A percentile compares a stretch with the other conserved stretches of the same genome.
phyloP scores from a whole-genome alignment of 2,888 invertebrate species.

The Eurois occulta region DNA sequence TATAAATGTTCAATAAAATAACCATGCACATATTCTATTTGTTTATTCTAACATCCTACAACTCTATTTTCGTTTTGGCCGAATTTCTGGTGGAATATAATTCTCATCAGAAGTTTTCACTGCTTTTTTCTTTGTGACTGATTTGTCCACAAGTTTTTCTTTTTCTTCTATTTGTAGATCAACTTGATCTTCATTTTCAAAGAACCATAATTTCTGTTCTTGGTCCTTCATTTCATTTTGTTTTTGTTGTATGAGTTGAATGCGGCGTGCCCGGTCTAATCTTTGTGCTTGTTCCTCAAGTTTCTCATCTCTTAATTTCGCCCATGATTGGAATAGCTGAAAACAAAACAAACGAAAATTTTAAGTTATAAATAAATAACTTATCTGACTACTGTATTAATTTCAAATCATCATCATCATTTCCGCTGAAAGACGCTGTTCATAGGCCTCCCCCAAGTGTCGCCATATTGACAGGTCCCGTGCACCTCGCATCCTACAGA shows the following conservation, averaged over 20 bases:
- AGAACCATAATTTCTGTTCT: slow-evolving; percentile 94
- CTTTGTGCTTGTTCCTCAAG: slow-evolving; percentile 91
- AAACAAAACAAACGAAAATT: slow-evolving; percentile 62
- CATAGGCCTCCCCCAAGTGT: too few relatives aligned
- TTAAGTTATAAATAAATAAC: neutral
- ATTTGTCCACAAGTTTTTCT: slow-evolving; percentile 80
- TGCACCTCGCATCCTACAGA: too few relatives aligned
- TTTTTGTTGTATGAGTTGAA: slow-evolving; percentile 85
- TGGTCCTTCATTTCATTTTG: slow-evolving; percentile 89
- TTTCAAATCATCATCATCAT: too few relatives aligned
- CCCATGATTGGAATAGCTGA: slow-evolving; percentile 91
- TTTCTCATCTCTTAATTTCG: slow-evolving; percentile 88
- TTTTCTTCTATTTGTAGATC: slow-evolving; percentile 93
- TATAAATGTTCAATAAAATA: slow-evolving; percentile 42
- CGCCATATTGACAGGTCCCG: too few relatives aligned
- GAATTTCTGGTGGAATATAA: slow-evolving; percentile 94
- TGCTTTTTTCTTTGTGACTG: slow-evolving; percentile 85
- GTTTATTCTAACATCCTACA: slow-evolving; percentile 37
- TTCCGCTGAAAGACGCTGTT: too few relatives aligned
- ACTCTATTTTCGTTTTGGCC: slow-evolving; percentile 81
- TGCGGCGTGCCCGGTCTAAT: slow-evolving; percentile 90
- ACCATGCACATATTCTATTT: slow-evolving; percentile 18
- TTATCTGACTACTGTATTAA: too few relatives aligned
- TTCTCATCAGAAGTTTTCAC: slow-evolving; percentile 89
- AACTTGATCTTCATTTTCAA: slow-evolving; percentile 94